Evolutionary conservation across 2,113 vertebrate species (phyloP), one percentile per base, ranked within the genome.

Genomic region (Azemiops feae): DNA sequence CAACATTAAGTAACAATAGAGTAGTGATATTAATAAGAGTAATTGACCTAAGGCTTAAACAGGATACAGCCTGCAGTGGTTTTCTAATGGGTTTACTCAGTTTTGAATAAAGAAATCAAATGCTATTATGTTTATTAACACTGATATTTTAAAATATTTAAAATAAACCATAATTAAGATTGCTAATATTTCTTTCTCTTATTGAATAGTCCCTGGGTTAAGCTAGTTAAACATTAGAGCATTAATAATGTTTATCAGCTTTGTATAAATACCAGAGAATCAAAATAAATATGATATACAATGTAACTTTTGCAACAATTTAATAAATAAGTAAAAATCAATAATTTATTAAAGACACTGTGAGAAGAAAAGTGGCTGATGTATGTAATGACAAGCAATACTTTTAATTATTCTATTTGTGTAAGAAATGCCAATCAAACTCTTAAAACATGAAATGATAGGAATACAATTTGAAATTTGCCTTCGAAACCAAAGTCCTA

Each of bases 331-430:
- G 3, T 81, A 81, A 81, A 81, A 81, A 43, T 81, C 74, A 43
- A 39, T 43, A 43, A 43, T 22, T 43, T 81, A 81, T 43, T 43
- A 95, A 90, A 91, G 23, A 93, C 34, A 96, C 23, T 22, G 94
- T 96, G 94, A 96, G 95, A 92, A 95, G 94, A 91, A 22, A 94
- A 96, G 95, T 30, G 95, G 88, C 91, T 94, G 95, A 96, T 53
- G 91, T 88, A 87, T 96, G 85, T 93, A 90, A 85, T 94, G 90
- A 95, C 91, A 85, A 93, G 64, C 45, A 95, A 94, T 58, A 91
- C 93, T 94, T 93, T 94, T 95, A 96, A 95, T 96, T 96, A 95
- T 25, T 92, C 89, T 94, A 52, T 27, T 47, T 93, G 87, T 94
- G 16, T 93, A 74, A 92, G 47, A 39, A 96, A 95, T 74, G 1